Evolutionary conservation across 2,797 vertebrate genomes (phyloP).

Genomic region (Gastrophryne carolinensis): DNA sequence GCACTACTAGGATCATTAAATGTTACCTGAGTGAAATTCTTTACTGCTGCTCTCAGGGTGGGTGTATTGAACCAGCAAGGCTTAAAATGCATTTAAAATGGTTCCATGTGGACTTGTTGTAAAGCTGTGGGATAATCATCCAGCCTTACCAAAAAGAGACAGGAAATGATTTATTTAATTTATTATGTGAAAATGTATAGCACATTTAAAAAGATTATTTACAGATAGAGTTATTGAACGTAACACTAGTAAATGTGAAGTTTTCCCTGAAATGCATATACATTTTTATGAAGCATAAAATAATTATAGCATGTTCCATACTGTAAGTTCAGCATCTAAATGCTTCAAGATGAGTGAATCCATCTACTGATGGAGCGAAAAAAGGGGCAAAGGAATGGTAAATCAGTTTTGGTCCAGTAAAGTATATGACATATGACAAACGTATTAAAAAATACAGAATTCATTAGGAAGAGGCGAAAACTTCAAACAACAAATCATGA

Average conservation of each 20-base stretch:
- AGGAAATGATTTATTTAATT: slow-evolving; percentile 36
- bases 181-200: slow-evolving; percentile 32
- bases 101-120: slow-evolving; percentile 40
- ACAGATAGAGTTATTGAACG: slow-evolving; percentile 28
- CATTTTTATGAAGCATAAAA: slow-evolving; percentile 25
- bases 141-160: slow-evolving; percentile 36
- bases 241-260: slow-evolving; percentile 25
- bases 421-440: background rate
- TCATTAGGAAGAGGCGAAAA: background rate
- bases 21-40: slow-evolving; percentile 49
- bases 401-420: background rate
- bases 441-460: background rate
- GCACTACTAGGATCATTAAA: slow-evolving; percentile 49
- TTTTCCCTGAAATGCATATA: slow-evolving; percentile 11
- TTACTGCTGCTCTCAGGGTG: slow-evolving; percentile 38
- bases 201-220: background rate
- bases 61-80: slow-evolving; percentile 40
- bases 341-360: background rate
- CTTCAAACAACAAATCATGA: background rate
- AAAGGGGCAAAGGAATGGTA: background rate
- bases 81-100: slow-evolving; percentile 45
- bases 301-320: slow-evolving; percentile 5
- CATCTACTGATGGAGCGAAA: background rate
- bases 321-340: slow-evolving; percentile 5
- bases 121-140: slow-evolving; percentile 26